Base-by-base conservation (phyloP, 2,797 vertebrate species). In the Falco rusticolus region DNA sequence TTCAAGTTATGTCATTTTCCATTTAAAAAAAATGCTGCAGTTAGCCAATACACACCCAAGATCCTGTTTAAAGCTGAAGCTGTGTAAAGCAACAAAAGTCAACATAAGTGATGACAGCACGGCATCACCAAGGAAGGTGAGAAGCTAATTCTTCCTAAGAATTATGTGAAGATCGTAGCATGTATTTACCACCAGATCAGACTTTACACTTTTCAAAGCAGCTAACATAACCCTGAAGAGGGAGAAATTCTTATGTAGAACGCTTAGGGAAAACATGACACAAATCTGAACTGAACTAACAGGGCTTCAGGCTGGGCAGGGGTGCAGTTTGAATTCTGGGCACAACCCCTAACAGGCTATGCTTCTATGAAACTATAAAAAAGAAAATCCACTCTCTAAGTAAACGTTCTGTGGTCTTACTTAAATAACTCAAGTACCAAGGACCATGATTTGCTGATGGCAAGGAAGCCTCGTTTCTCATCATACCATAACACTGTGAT, bases 11-110 rank as follows among this genome's bases (percentile, higher is more conserved):
- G 77, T 77, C 24, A 88, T 85, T 90, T 93, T 78, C 54, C 48
- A 66, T 57, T 51, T 47, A 72, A 87, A 28, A 61, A 47, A 39
- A 70, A 66, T 11, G 37, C 37, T 91, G 60, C 61, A 70, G 64
- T 77, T 84, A 66, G 57, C 92, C 69, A 83, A 87, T 9, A 76
- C 64, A 87, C 93, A 80, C 92, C 93, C 86, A 79, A 85, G 78
- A 93, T 92, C 90, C 89, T 91, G 92, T 89, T 82, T 89, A 70
- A 96, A 82, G 86, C 50, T 65, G 84, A 72, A 95, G 88, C 83
- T 53, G 63, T 22, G 80, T 69, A 92, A 93, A 91, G 91, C 77
- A 84, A 71, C 29, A 26, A 34, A 64, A 87, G 86, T 85, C 90
- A 95, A 92, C 64, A 60, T 2, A 48, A 88, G 82, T 48, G 80